Percentiles rank a stretch among this genome's conserved stretches.
These are phyloP conservation scores for Ictalurus furcatus DNA, from an alignment of 2,113 vertebrate species.

Conservation along the genomic window DNA sequence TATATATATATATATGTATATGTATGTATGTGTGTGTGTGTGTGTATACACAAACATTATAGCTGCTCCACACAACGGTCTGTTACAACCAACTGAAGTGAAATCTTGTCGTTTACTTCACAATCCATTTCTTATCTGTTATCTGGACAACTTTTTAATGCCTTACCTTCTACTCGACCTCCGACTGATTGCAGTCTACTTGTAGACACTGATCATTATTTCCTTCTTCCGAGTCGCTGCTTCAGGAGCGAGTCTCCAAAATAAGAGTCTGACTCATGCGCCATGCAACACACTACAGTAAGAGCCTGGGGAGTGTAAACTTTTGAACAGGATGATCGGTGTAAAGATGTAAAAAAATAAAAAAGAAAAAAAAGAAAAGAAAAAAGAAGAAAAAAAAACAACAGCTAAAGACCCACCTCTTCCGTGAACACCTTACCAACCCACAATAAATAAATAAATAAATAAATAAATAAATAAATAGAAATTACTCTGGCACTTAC, in stretches of 20 bases:
- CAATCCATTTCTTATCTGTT: not conserved
- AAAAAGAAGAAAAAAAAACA: too few relatives aligned
- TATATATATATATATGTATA: too few relatives aligned
- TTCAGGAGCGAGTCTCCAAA: conserved; percentile 29
- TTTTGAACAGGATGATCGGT: too few relatives aligned
- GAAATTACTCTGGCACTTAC: too few relatives aligned
- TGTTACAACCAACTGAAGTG: not conserved
- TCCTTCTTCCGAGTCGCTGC: conserved; percentile 46
- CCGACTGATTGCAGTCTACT: conserved; percentile 41
- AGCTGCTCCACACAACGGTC: not conserved
- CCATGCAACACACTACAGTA: not conserved
- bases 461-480: too few relatives aligned
- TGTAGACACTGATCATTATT: conserved; percentile 46
- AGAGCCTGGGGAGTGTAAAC: too few relatives aligned
- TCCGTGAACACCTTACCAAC: too few relatives aligned
- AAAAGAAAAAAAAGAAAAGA: too few relatives aligned
- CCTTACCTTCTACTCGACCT: conserved; percentile 53
- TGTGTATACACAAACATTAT: not conserved
- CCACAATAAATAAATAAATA: too few relatives aligned
- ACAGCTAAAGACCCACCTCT: too few relatives aligned
- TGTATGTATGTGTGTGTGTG: too few relatives aligned
- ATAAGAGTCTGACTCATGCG: conserved; percentile 35
- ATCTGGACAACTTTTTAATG: not conserved
- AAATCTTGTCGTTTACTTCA: not conserved
- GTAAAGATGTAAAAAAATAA: too few relatives aligned